Percentiles rank a stretch among this genome's conserved stretches.
phyloP scores from a whole-genome alignment of 53 echinoderm and acorn worm species.

The Arbacia lixula region DNA sequence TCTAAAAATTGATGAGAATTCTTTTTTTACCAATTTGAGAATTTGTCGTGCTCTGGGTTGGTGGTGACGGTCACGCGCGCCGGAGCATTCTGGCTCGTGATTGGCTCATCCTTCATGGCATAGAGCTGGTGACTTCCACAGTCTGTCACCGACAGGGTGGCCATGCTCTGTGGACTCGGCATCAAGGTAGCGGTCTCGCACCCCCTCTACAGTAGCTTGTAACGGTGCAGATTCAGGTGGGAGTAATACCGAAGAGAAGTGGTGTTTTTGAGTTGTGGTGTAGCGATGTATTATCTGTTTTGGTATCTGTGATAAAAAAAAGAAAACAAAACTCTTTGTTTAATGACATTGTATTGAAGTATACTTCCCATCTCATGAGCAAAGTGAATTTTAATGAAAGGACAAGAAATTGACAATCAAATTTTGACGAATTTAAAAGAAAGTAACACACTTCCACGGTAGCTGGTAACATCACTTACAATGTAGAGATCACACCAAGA shows the following conservation, averaged over 20 bases:
- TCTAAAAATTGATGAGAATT: too few relatives aligned
- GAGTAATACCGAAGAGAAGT: background rate
- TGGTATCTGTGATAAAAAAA: too few relatives aligned
- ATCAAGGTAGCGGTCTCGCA: conserved; percentile 47
- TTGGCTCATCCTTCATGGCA: conserved; percentile 80
- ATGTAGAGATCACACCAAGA: too few relatives aligned
- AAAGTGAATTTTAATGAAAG: too few relatives aligned
- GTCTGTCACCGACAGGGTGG: conserved; percentile 97
- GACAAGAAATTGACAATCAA: too few relatives aligned
- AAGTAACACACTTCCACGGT: too few relatives aligned
- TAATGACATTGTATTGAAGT: too few relatives aligned
- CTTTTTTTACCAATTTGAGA: conserved; percentile 92
- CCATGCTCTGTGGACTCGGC: conserved; percentile 89
- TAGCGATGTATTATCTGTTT: background rate
- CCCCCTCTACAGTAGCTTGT: background rate
- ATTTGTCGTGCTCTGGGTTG: conserved; percentile 75
- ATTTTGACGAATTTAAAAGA: too few relatives aligned
- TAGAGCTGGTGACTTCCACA: conserved; percentile 83
- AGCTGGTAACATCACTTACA: too few relatives aligned
- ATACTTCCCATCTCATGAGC: too few relatives aligned
- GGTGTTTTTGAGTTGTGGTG: background rate
- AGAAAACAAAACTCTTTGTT: too few relatives aligned
- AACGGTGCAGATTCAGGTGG: background rate
- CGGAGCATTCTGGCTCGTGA: conserved; percentile 94
- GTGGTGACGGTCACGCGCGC: conserved; percentile 86